phyloP scores from a whole-genome alignment of 2,888 invertebrate genomes.

The Scelioninae gen. 2 region DNA sequence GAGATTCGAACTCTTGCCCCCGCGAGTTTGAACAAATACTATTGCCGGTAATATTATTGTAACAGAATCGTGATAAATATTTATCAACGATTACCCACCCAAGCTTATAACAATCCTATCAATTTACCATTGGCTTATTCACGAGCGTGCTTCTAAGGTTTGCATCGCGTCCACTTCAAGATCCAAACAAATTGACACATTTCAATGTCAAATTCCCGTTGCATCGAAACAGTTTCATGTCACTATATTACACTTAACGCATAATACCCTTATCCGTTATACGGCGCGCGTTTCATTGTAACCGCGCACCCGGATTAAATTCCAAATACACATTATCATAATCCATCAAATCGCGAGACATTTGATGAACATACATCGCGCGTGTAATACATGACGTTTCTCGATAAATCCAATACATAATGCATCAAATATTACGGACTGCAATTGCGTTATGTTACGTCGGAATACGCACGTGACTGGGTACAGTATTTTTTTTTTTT shows the following conservation, averaged over 20 bases:
- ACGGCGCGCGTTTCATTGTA: slow-evolving; percentile 27
- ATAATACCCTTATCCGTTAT: slow-evolving; percentile 33
- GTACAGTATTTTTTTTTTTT: too few relatives aligned
- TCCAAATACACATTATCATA: slow-evolving; percentile 48
- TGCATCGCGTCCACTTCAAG: not conserved
- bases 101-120: too few relatives aligned
- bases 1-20: too few relatives aligned
- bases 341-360: slow-evolving; percentile 53
- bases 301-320: slow-evolving; percentile 44
- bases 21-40: too few relatives aligned
- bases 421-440: slow-evolving; percentile 56
- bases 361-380: slow-evolving; percentile 50
- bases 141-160: too few relatives aligned
- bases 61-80: too few relatives aligned
- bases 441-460: slow-evolving; percentile 30
- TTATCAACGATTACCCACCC: too few relatives aligned
- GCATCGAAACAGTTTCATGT: slow-evolving; percentile 32
- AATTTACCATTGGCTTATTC: too few relatives aligned
- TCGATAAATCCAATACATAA: slow-evolving; percentile 49
- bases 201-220: slow-evolving; percentile 2
- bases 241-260: slow-evolving; percentile 22
- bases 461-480: slow-evolving; percentile 27
- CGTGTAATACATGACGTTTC: slow-evolving; percentile 39
- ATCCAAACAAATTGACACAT: slow-evolving; percentile 4
- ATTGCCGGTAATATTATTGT: too few relatives aligned